phyloP scores from a whole-genome alignment of 2,888 invertebrate species.

The Carterocephalus palaemon region DNA sequence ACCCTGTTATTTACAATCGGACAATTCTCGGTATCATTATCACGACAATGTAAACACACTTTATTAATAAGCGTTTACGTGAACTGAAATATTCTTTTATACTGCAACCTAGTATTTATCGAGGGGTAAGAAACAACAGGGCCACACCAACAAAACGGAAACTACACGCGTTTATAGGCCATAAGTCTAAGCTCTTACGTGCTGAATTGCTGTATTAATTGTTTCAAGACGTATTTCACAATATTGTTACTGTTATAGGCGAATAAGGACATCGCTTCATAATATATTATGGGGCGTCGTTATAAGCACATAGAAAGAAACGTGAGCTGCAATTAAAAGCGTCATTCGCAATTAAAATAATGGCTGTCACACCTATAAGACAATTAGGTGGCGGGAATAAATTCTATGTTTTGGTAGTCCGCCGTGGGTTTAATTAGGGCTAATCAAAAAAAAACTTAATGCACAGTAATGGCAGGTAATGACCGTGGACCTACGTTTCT shows the following conservation, averaged over 20 bases:
- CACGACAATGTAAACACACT: constrained; percentile 32
- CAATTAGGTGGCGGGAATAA: constrained; percentile 69
- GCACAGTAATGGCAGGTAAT: constrained; percentile 49
- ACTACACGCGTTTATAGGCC: neutral
- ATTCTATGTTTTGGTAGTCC: constrained; percentile 62
- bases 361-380: constrained; percentile 76
- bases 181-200: neutral
- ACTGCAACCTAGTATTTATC: constrained; percentile 27
- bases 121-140: neutral
- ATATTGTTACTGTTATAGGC: constrained; percentile 12
- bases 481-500: constrained; percentile 41
- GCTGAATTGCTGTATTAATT: neutral
- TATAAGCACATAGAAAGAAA: constrained; percentile 59
- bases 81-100: constrained; percentile 29
- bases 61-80: constrained; percentile 28
- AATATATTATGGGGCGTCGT: constrained; percentile 40
- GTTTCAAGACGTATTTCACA: neutral
- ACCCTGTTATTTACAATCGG: neutral
- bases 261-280: constrained; percentile 36
- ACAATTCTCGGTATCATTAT: constrained; percentile 32
- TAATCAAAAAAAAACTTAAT: constrained; percentile 60
- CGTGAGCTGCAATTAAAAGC: constrained; percentile 62
- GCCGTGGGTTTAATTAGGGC: constrained; percentile 47
- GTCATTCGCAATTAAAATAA: constrained; percentile 74
- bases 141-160: neutral